Evolutionary conservation across 2,113 vertebrate species (phyloP), one percentile per base, ranked within the genome.

Genomic region (Hirundichthys speculiger): DNA sequence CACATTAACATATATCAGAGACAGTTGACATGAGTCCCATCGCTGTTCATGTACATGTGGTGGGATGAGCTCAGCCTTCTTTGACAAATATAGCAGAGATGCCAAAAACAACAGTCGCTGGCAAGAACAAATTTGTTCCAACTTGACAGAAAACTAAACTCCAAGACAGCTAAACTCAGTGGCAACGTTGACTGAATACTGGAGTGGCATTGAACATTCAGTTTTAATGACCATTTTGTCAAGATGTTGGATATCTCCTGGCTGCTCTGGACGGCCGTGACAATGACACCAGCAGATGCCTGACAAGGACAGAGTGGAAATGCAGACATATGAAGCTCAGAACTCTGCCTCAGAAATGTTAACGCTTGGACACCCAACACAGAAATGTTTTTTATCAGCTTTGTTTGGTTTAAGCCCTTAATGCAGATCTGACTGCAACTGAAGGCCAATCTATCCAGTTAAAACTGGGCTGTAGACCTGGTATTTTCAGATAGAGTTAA

Each of bases 151-250:
- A 43, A 48, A 39, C 25, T 27, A 27, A 27, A 27, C 6, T 4
- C 25, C 3, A 27, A 27, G 25, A 27, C 25, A 27, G 25, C 6
- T 27, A 4, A 27, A 27, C 25, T 27, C 25, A 27, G 6, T 27
- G 25, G 25, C 25, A 4, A 15, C 41, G 41, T 20, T 3, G 21
- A 13, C 19, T 39, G 16, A 25, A 48, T 24, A 25, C 1, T 25
- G 39, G 15, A 15, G 25, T 5, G 22, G 14, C 15, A 69, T 22
- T 64, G 21, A 14, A 55, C 49, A 30, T 64, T 40, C 38, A 50
- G 42, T 7, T 0, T 57, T 13, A 34, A 27, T 49, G 25, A 64
- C 14, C 15, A 8, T 16, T 20, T 45, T 60, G 21, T 24, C 6
- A 27, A 7, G 2, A 27, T 5, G 42, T 22, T 20, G 14, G 11